Evolutionary conservation across 2,113 vertebrate species (phyloP), one percentile per base, ranked within the genome.

Genomic region (Cromileptes altivelis): DNA sequence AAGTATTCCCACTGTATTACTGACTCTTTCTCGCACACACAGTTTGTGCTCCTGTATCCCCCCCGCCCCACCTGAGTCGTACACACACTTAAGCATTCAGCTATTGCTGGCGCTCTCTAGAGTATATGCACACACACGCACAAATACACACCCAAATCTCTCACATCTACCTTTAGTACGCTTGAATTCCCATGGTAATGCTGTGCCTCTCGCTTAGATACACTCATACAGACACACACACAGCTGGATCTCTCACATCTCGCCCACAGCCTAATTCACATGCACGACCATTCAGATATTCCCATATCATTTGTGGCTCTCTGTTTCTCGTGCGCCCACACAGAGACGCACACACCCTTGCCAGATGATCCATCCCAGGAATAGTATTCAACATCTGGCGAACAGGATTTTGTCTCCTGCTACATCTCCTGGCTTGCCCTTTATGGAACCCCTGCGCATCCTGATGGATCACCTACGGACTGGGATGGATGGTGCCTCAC

Each of bases 401-500:
- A 78, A 86, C 85, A 87, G 87, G 67, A 74, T 63, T 89, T 78
- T 30, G 84, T 87, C 84, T 89, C 78, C 71, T 60, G 67, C 86
- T 75, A 87, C 84, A 85, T 89, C 84, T 91, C 85, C 84, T 1
- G 70, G 70, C 75, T 79, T 90, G 89, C 81, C 91, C 94, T 93
- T 92, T 91, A 68, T 72, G 52, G 75, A 77, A 89, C 88, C 88
- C 85, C 68, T 18, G 68, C 60, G 4, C 23, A 1, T 84, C n/a
- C 86, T 94, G 93, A 93, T 94, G 87, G 91, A 93, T 94, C 91
- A 85, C 93, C 85, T 70, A 75, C 21, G 33, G 64, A 72, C 80
- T 10, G 56, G 87, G 85, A 92, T 94, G 89, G 93, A 93, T 93
- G 85, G 73, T 25, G 45, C 64, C 68, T 78, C 76, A 53, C 64